Conservation (phyloP, 2,888 invertebrate species). For the Cephus pygmeus region DNA sequence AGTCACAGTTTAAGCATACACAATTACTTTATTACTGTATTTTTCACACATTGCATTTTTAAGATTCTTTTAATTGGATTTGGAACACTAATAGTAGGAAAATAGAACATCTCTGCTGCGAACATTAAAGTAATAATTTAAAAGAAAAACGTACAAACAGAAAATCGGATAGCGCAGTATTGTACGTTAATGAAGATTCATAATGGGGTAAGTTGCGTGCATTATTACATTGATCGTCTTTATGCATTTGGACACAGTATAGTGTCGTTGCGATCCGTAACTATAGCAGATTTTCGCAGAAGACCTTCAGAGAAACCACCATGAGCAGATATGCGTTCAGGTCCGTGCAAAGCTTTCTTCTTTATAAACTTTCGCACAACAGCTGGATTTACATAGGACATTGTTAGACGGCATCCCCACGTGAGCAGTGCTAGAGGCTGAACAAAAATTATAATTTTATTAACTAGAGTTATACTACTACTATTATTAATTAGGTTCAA, state of each 20-base stretch:
- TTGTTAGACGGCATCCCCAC: conserved; percentile 80
- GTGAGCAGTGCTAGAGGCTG: conserved; percentile 80
- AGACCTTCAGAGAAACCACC: conserved; percentile 70
- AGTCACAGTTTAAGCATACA: neutral
- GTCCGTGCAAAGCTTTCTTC: conserved; percentile 71
- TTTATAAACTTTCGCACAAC: conserved; percentile 74
- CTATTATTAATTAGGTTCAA: neutral
- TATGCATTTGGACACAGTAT: conserved; percentile 63
- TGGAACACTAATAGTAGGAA: neutral
- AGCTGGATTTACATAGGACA: conserved; percentile 74
- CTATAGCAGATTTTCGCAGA: conserved; percentile 61
- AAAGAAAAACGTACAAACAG: neutral
- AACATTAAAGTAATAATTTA: neutral
- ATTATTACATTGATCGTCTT: neutral
- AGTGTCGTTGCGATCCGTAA: conserved; percentile 65
- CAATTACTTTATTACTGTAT: neutral
- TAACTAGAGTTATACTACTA: neutral
- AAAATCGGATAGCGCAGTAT: neutral
- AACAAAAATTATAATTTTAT: conserved; percentile 42
- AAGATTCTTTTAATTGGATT: neutral
- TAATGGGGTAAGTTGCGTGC: neutral
- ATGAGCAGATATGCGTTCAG: conserved; percentile 65
- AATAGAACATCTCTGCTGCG: neutral
- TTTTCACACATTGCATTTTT: neutral
- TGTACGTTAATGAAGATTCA: neutral